Conservation (phyloP, 2,888 invertebrate species). For the Terebella lapidaria region DNA sequence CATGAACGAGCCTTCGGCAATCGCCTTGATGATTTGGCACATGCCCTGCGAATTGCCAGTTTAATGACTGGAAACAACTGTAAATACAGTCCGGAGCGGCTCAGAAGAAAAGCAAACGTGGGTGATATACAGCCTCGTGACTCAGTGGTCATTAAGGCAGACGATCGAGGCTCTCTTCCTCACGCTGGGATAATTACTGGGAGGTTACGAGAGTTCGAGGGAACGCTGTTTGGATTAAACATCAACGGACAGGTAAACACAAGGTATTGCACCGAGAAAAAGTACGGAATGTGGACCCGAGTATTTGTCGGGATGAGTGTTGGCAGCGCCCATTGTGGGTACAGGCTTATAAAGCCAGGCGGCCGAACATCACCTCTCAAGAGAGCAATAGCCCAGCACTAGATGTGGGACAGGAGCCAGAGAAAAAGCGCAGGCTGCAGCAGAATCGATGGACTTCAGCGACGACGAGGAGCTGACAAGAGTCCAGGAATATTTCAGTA, state of each 20-base stretch:
- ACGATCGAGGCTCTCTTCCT: constrained; percentile 3
- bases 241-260: not conserved
- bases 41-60: constrained; percentile 5
- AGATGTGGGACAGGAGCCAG: too few species aligned
- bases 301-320: not conserved
- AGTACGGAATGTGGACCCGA: not conserved
- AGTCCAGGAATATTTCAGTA: too few species aligned
- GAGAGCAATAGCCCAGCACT: too few species aligned
- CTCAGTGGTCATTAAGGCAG: constrained; percentile 1
- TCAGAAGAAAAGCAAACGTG: too few species aligned
- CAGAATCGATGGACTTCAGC: too few species aligned
- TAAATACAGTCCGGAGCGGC: too few species aligned
- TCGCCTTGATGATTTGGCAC: constrained; percentile 10
- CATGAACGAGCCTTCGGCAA: constrained; percentile 2
- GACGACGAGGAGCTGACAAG: too few species aligned
- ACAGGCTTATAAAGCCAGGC: not conserved
- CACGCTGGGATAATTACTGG: too few species aligned
- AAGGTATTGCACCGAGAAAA: constrained; percentile 1
- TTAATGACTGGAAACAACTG: too few species aligned
- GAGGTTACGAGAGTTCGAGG: constrained; percentile 5
- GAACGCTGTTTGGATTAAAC: not conserved
- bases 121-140: too few species aligned
- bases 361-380: too few species aligned
- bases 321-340: not conserved
- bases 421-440: too few species aligned